Base-by-base conservation (phyloP, 2,888 invertebrate genomes). In the Drosophila neonasuta region DNA sequence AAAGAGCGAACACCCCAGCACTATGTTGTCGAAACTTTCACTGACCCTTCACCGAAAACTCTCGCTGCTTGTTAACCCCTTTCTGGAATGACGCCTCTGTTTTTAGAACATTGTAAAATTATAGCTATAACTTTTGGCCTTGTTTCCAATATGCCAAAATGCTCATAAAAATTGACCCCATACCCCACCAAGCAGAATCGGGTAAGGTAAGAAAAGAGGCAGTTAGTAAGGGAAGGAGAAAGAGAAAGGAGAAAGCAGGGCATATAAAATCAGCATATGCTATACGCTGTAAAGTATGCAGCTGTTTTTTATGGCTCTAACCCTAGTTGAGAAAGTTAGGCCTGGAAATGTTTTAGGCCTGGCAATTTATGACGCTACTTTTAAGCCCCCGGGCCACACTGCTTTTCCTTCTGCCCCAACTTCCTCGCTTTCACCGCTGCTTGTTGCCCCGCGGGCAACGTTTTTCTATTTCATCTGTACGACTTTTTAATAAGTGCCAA, bases 401-500 rank as follows among this genome's bases (percentile, higher is more conserved):
- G 24, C 13, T n/a, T 36, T 54, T 15, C 32, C 42, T 45, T 2
- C 17, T 17, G 13, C 24, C 29, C 4, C 24, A 1, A 4, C 5
- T 13, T 13, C 54, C 11, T 5, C 2, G 10, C 41, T 9, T 1
- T n/a, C 36, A 1, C n/a, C 36, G 36, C 8, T n/a, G 46, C 20
- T n/a, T 34, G 24, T 45, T 44, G 24, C 39, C 42, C 17, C 30
- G 34, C 36, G 15, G 39, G 17, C 44, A 56, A 68, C 57, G 50
- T 67, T 73, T 67, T 62, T 62, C 67, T 64, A 67, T 77, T 75
- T 70, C 74, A 79, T 74, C 68, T 68, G 71, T 81, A 81, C 74
- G 81, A 73, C 64, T 84, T 84, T 81, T 81, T 81, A 81, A 81
- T 81, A 81, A 81, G 81, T 81, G 84, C 84, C 84, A 81, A 81